Percentiles rank a stretch among this genome's conserved stretches.
Conservation (phyloP, 2,113 vertebrate genomes). For the Glaucomys volans region DNA sequence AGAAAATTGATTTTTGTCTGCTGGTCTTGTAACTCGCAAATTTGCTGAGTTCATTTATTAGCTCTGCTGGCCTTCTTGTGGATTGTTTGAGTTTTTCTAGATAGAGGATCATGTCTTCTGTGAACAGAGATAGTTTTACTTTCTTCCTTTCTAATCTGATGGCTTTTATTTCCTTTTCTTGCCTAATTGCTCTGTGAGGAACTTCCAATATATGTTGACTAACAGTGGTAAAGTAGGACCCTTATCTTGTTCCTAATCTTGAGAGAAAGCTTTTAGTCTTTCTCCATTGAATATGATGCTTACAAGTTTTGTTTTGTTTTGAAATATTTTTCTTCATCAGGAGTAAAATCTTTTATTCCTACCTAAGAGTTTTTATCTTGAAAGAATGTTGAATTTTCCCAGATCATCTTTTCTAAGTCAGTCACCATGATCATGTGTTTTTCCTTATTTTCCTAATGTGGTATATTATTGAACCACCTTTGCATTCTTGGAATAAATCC, state of each 20-base stretch:
- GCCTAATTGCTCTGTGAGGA: background rate
- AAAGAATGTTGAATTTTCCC: background rate
- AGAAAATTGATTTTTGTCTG: background rate
- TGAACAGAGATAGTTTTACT: background rate
- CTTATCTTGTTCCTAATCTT: background rate
- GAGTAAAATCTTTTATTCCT: background rate
- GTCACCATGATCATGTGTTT: background rate
- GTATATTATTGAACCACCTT: background rate
- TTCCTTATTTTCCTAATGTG: background rate
- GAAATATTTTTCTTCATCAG: background rate
- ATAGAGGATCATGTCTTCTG: background rate
- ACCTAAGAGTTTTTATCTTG: background rate
- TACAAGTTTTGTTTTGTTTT: background rate
- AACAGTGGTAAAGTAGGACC: background rate
- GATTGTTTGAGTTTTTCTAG: constrained; percentile 10
- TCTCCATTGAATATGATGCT: background rate
- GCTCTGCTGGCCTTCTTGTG: background rate
- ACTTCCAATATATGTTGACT: background rate
- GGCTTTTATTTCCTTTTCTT: background rate
- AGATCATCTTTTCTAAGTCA: background rate
- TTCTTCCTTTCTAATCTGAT: background rate
- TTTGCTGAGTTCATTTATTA: background rate
- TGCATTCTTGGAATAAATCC: constrained; percentile 25
- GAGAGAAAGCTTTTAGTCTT: background rate
- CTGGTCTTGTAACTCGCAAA: background rate